phyloP scores from a whole-genome alignment of 2,113 vertebrate species.

The Eptesicus fuscus region DNA sequence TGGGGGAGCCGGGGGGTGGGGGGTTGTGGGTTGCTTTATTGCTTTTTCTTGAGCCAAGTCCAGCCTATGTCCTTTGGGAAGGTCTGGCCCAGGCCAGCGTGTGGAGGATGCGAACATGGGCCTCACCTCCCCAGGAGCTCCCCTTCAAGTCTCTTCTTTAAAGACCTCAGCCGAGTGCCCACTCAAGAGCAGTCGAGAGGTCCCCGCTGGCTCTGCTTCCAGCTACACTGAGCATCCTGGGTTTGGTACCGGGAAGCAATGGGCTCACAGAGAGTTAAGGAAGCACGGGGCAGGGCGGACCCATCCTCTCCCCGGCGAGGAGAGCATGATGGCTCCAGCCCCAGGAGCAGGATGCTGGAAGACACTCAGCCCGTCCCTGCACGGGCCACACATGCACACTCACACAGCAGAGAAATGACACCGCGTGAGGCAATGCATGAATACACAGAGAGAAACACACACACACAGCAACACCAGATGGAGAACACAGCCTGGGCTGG shows the following conservation, averaged over 20 bases:
- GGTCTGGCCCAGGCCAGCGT: not conserved
- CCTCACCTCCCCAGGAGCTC: not conserved
- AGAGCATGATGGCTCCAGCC: not conserved
- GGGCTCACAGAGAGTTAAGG: not conserved
- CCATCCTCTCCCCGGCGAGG: accelerated
- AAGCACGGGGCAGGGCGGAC: not conserved
- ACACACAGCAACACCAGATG: slow-evolving; percentile 48
- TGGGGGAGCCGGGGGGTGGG: too few relatives aligned
- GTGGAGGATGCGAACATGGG: not conserved
- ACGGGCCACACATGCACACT: not conserved
- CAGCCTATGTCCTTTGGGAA: not conserved
- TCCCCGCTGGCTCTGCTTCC: not conserved
- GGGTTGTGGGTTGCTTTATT: accelerated
- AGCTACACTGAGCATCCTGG: not conserved
- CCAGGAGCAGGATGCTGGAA: not conserved
- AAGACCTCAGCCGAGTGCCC: not conserved
- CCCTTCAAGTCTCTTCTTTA: not conserved
- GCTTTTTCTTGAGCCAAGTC: not conserved
- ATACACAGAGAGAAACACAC: slow-evolving; percentile 46
- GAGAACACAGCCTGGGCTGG: slow-evolving; percentile 28
- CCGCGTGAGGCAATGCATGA: not conserved
- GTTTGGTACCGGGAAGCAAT: not conserved
- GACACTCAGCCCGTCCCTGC: not conserved
- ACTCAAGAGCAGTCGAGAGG: not conserved
- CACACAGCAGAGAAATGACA: slow-evolving; percentile 49